Percentiles rank a stretch among this genome's conserved stretches.
These are phyloP conservation scores for Chaunax sp. DNA, from an alignment of 2,797 vertebrate genomes.

Conservation along the genomic window DNA sequence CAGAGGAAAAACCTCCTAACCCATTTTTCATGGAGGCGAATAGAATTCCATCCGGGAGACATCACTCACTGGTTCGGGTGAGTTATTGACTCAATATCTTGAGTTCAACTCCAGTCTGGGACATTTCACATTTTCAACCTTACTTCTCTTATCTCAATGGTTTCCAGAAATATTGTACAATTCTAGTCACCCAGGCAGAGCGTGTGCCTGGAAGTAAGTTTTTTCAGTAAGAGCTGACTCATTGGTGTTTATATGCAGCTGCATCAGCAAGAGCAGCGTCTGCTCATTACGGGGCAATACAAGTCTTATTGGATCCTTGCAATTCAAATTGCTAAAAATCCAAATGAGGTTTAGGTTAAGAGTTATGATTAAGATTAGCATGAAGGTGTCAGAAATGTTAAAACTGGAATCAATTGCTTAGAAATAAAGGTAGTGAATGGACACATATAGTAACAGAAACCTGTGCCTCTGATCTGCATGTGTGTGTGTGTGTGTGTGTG, in stretches of 20 bases:
- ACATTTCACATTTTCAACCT: not conserved
- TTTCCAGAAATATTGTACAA: not conserved
- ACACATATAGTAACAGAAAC: not conserved
- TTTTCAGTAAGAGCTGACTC: not conserved
- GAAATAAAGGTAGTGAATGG: not conserved
- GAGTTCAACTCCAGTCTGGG: too few relatives aligned
- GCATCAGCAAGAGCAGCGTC: too few relatives aligned
- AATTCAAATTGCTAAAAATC: not conserved
- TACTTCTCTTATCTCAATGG: not conserved
- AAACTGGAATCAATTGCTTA: not conserved
- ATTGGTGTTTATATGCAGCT: not conserved
- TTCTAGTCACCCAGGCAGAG: not conserved
- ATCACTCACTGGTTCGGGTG: too few relatives aligned
- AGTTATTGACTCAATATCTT: too few relatives aligned
- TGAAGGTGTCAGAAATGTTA: not conserved
- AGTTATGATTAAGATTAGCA: not conserved
- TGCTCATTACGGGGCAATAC: too few relatives aligned
- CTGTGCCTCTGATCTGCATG: not conserved
- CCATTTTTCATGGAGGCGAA: too few relatives aligned
- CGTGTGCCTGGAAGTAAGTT: not conserved
- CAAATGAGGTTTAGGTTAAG: not conserved
- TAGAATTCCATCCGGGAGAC: too few relatives aligned
- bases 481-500: slow-evolving; percentile 2
- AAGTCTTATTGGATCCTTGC: too few relatives aligned
- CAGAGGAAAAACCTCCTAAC: too few relatives aligned